phyloP scores from a whole-genome alignment of 2,797 vertebrate species.

The Anabacerthia variegaticeps region DNA sequence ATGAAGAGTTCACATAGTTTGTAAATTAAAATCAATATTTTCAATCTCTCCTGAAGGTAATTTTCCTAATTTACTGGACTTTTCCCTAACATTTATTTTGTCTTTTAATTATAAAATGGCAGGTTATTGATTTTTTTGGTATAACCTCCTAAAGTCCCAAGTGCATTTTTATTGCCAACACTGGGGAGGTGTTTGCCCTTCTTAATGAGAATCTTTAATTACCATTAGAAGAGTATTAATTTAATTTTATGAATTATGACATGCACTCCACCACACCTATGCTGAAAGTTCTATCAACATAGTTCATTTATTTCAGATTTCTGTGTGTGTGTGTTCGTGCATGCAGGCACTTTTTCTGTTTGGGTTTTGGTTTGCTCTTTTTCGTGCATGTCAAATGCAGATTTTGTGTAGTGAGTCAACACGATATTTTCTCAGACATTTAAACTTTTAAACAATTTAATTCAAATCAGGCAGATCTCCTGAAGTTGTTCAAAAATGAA shows the following conservation, averaged over 20 bases:
- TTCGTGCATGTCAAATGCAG: not conserved
- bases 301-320: not conserved
- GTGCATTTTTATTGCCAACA: slow-evolving; percentile 76
- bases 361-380: not conserved
- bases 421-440: not conserved
- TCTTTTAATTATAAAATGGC: slow-evolving; percentile 86
- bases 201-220: slow-evolving; percentile 83
- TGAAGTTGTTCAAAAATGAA: not conserved
- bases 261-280: not conserved
- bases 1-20: slow-evolving; percentile 86
- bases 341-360: not conserved
- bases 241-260: slow-evolving; percentile 75
- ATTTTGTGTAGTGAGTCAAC: not conserved
- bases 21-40: slow-evolving; percentile 94
- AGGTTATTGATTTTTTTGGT: slow-evolving; percentile 80
- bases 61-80: slow-evolving; percentile 88
- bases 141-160: slow-evolving; percentile 72
- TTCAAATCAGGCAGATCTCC: not conserved
- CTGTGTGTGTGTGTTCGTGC: not conserved
- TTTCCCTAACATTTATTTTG: slow-evolving; percentile 83
- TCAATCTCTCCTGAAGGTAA: slow-evolving; percentile 87
- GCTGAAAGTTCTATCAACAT: not conserved
- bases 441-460: not conserved
- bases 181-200: slow-evolving; percentile 67
- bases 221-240: slow-evolving; percentile 77